These are phyloP conservation scores for Fregetta grallaria DNA, from an alignment of 2,113 vertebrate genomes.

Conservation along the genomic window DNA sequence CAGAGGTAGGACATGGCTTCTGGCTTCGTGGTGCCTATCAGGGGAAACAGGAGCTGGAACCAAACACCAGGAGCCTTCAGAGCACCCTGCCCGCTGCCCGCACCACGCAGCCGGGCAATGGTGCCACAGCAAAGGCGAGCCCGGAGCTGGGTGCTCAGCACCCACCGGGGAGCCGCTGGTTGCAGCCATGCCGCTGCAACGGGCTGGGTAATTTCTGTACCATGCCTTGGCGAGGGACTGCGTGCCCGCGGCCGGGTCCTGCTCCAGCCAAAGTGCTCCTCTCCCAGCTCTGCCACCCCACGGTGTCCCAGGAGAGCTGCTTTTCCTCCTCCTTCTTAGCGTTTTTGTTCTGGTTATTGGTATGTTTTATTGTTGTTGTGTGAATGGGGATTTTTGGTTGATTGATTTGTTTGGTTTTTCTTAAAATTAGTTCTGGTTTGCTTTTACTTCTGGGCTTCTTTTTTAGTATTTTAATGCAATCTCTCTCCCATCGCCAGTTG, in stretches of 20 bases:
- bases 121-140: background rate
- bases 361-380: background rate
- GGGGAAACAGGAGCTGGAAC: background rate
- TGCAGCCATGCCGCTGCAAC: background rate
- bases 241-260: fast-evolving
- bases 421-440: background rate
- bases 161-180: background rate
- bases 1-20: fast-evolving
- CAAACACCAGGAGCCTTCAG: background rate
- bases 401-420: background rate
- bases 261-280: background rate
- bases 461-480: background rate
- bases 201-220: background rate
- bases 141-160: background rate
- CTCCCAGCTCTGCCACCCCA: background rate
- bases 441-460: background rate
- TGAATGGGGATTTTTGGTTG: background rate
- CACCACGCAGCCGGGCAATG: fast-evolving
- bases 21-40: background rate
- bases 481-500: background rate
- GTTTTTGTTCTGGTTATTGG: background rate
- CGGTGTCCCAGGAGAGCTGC: background rate
- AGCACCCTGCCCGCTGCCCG: background rate
- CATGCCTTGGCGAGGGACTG: fast-evolving
- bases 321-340: background rate